Evolutionary conservation across 2,888 invertebrate genomes (phyloP), one percentile per base, ranked within the genome.

Genomic region (Hypsopygia costalis): DNA sequence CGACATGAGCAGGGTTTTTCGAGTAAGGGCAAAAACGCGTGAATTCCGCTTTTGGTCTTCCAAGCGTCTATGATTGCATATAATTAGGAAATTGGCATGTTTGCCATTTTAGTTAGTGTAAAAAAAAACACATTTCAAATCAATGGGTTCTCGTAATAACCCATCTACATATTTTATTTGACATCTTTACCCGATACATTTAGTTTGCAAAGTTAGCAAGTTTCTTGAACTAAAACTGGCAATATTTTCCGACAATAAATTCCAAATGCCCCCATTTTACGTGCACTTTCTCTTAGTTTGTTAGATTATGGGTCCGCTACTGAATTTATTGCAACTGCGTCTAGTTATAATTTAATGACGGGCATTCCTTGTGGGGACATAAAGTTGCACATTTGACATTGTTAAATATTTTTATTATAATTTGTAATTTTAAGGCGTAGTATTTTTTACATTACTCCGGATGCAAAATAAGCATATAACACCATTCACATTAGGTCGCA

Each of bases 241-340:
- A 77, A 81, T 81, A 81, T 81, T 80, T 81, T 77, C 76, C 67
- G 66, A 69, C 75, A 71, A 80, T 81, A 81, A 80, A 81, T 79
- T 81, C 77, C 77, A 72, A 80, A 81, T 78, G 72, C 68, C 63
- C 48, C 57, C 68, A 60, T 77, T 77, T 75, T 73, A 74, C 71
- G 74, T 71, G 72, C 69, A 69, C 64, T 73, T 71, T 76, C 69
- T 69, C 72, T 73, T 77, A 78, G 77, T 78, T 79, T 74, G 73
- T 64, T 73, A 71, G 76, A 76, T 79, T 75, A 78, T 67, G 57
- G 63, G 62, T 55, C 61, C 62, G 52, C 56, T 47, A 51, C 44
- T 42, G 59, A 67, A 73, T 78, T 81, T 79, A 76, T 74, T 67
- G 66, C 72, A 58, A 68, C 58, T 60, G 53, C 56, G 62, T 64